phyloP scores from a whole-genome alignment of 2,797 vertebrate genomes.

The Decapterus maruadsi region DNA sequence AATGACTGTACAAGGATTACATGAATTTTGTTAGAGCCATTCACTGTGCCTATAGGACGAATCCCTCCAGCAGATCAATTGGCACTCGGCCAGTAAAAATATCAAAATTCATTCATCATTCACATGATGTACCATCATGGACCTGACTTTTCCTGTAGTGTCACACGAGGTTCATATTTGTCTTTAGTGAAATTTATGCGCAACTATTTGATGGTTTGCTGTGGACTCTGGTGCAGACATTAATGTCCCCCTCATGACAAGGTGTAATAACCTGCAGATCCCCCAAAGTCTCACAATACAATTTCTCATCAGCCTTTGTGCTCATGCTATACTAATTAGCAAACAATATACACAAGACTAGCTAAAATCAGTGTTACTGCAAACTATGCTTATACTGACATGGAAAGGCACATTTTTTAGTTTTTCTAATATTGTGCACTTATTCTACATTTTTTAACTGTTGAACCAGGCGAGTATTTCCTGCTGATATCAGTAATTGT shows the following conservation, averaged over 20 bases:
- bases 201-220: neutral
- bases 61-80: neutral
- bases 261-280: neutral
- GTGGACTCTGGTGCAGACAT: neutral
- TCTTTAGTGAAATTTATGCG: neutral
- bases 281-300: no score
- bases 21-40: neutral
- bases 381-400: no score
- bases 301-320: no score
- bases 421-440: neutral
- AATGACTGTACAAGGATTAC: neutral
- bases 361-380: no score
- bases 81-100: no score
- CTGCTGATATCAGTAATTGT: neutral
- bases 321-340: no score
- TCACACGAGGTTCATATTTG: neutral
- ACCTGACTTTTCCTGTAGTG: neutral
- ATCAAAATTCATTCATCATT: neutral
- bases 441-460: neutral
- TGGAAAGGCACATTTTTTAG: neutral
- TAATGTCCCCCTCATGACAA: no score
- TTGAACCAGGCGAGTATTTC: neutral
- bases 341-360: no score
- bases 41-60: neutral
- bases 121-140: neutral